Percentiles rank a stretch among this genome's conserved stretches.
These are phyloP conservation scores for Conomelus anceps DNA, from an alignment of 2,888 invertebrate species.

Conservation along the genomic window DNA sequence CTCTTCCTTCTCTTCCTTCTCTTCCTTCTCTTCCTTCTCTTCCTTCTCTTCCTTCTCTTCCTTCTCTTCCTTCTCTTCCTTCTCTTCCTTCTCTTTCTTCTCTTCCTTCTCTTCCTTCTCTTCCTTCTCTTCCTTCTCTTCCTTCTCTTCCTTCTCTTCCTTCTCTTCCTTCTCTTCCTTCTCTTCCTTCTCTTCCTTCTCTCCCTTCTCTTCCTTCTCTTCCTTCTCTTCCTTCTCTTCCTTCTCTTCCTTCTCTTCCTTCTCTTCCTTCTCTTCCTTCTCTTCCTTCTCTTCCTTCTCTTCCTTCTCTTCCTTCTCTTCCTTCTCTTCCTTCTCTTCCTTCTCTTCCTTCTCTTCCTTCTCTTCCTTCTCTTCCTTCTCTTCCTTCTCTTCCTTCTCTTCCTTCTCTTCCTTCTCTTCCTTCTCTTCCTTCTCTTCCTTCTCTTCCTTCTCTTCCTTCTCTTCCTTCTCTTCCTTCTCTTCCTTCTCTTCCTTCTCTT, in stretches of 20 bases:
- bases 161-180: constrained; percentile 19
- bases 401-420: background rate
- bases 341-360: background rate
- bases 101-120: background rate
- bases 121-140: background rate
- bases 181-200: constrained; percentile 12
- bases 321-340: background rate
- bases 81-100: background rate
- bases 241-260: constrained; percentile 9
- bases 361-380: too few species aligned
- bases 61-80: constrained; percentile 7
- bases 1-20: too few species aligned
- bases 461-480: too few species aligned
- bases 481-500: too few species aligned
- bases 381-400: background rate
- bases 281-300: constrained; percentile 31
- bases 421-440: background rate
- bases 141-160: background rate
- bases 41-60: too few species aligned
- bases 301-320: constrained; percentile 17
- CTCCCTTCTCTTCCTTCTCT: constrained; percentile 21
- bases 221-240: constrained; percentile 16
- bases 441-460: background rate
- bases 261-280: constrained; percentile 13
- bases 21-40: too few species aligned